phyloP scores from a whole-genome alignment of 2,113 vertebrate species.

The Dendropsophus ebraccatus region DNA sequence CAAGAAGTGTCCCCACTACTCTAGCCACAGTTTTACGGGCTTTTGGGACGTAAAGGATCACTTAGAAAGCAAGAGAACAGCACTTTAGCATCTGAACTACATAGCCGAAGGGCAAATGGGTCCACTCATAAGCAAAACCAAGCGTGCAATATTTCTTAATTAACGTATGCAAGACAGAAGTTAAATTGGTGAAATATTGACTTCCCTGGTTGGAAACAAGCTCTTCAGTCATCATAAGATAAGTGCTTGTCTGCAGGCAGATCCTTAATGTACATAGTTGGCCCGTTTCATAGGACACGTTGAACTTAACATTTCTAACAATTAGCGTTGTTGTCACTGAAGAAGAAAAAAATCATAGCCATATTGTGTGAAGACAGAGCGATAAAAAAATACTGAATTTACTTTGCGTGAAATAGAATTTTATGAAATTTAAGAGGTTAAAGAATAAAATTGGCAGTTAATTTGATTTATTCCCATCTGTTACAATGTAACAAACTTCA shows the following conservation, averaged over 20 bases:
- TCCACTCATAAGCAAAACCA: constrained; percentile 21
- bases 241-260: constrained; percentile 25
- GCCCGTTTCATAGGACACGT: not conserved
- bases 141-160: constrained; percentile 48
- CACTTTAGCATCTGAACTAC: constrained; percentile 30
- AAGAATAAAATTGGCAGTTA: too few relatives aligned
- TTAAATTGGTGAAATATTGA: constrained; percentile 46
- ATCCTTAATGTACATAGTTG: not conserved
- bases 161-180: constrained; percentile 41
- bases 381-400: not conserved
- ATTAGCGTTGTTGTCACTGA: not conserved
- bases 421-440: not conserved
- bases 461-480: too few relatives aligned
- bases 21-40: constrained; percentile 28
- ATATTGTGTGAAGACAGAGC: not conserved
- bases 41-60: constrained; percentile 35
- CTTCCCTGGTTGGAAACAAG: constrained; percentile 27
- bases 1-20: constrained; percentile 32
- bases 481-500: too few relatives aligned
- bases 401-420: not conserved
- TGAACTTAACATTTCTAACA: not conserved
- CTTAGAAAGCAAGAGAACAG: constrained; percentile 33
- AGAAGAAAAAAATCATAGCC: not conserved
- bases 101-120: constrained; percentile 27
- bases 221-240: constrained; percentile 39